Evolutionary conservation across 2,113 vertebrate species (phyloP), one percentile per base, ranked within the genome.

Genomic region (Benitochromis conjunctus): DNA sequence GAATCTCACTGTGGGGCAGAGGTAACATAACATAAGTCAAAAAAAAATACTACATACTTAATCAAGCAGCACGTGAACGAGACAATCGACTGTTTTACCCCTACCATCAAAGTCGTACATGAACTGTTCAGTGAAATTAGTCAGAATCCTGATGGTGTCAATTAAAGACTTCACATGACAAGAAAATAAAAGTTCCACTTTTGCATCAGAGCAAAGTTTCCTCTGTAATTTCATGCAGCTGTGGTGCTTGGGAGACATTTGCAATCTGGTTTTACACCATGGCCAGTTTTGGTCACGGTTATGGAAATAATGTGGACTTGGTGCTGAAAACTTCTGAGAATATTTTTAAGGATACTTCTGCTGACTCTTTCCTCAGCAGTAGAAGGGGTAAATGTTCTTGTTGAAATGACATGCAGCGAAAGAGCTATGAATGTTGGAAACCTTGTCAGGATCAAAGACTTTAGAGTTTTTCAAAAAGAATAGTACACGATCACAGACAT

Each of bases 1-100:
- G 97, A 94, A 99, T 98, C 96, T 99, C 98, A 94, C 99, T 99
- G 91, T 66, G 48, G 79, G 54, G 19, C 5, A 48, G 21, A 31
- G 71, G n/a, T 81, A 85, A 77, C 1, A 10, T 83, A 38, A 83
- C 3, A 29, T 1, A 16, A 1, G 13, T 80, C 54, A 88, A 77
- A 41, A 88, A 77, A 41, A 79, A 80, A 60, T 24, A 31, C 10
- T 24, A 24, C 6, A 26, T 46, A 19, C 46, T 24, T 41, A 34
- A n/a, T 57, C 34, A 80, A 51, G 46, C 34, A 41, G 5, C 6
- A 14, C 48, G 54, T 51, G 36, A 76, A 64, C 14, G 16, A 29
- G 8, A 76, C 7, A 48, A 60, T 14, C 4, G 1, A 71, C 12
- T 12, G 8, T 57, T 66, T 38, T 41, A 80, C 24, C 54, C 34